These are phyloP conservation scores for Diogma glabrata DNA, from an alignment of 2,888 invertebrate genomes.

Conservation along the genomic window DNA sequence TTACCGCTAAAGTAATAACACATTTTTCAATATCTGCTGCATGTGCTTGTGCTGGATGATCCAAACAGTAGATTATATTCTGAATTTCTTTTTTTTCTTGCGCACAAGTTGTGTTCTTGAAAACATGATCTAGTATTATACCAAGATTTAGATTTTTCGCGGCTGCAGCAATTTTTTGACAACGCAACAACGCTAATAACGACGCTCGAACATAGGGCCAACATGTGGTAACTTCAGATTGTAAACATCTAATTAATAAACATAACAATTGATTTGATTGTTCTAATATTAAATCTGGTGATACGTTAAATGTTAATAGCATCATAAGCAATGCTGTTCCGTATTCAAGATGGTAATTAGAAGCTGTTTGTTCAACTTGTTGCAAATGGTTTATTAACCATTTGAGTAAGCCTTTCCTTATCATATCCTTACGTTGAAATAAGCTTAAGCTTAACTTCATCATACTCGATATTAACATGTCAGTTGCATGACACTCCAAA, in stretches of 20 bases:
- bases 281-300: neutral
- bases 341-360: slow-evolving; percentile 11
- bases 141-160: slow-evolving; percentile 8
- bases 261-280: neutral
- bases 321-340: slow-evolving; percentile 8
- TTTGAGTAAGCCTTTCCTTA: slow-evolving; percentile 10
- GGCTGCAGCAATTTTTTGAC: neutral
- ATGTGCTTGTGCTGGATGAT: neutral
- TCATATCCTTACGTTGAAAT: slow-evolving; percentile 5
- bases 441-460: slow-evolving; percentile 8
- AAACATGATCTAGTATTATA: neutral
- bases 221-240: neutral
- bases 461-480: slow-evolving; percentile 3
- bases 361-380: neutral
- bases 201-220: slow-evolving; percentile 3
- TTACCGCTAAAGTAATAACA: neutral
- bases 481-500: neutral
- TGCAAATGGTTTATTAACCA: slow-evolving; percentile 10
- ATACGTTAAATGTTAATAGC: neutral
- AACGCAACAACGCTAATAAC: neutral
- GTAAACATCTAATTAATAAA: neutral
- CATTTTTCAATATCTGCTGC: neutral
- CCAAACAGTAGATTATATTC: neutral
- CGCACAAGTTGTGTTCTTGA: neutral
- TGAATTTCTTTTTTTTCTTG: slow-evolving; percentile 2